A percentile compares a stretch with the other conserved stretches of the same genome.
phyloP scores from a whole-genome alignment of 1,140 invertebrate species.

The Dufourea novaeangliae region DNA sequence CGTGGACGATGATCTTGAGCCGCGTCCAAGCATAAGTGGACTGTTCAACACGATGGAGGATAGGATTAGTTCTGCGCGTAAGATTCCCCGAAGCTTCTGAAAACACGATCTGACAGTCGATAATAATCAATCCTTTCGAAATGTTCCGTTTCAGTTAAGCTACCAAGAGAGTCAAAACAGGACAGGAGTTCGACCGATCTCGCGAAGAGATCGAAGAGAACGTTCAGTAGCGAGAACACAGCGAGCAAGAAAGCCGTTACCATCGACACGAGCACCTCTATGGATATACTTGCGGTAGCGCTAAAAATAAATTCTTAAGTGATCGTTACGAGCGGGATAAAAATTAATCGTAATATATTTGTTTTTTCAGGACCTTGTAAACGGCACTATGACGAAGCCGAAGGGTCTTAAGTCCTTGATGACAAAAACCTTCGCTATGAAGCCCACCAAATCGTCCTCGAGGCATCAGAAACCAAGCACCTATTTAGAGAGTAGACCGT shows the following conservation, averaged over 20 bases:
- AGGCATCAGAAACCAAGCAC: not conserved
- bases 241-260: not conserved
- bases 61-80: not conserved
- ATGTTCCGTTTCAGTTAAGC: slow-evolving; percentile 11
- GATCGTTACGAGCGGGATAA: not conserved
- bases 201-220: not conserved
- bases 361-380: not conserved
- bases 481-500: not conserved
- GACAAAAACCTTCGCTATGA: not conserved
- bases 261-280: slow-evolving; percentile 41
- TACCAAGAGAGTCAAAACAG: not conserved
- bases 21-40: not conserved
- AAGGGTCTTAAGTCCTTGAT: not conserved
- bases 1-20: not conserved
- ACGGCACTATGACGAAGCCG: no score
- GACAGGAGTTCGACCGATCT: not conserved
- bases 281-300: slow-evolving; percentile 33
- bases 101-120: not conserved
- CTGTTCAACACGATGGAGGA: not conserved
- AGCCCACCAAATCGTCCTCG: not conserved
- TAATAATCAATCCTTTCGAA: not conserved
- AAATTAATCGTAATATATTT: no score
- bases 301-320: not conserved
- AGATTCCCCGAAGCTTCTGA: not conserved
- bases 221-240: slow-evolving; percentile 39